Conservation (phyloP, 2,113 vertebrate genomes). For the Trematomus loennbergii region DNA sequence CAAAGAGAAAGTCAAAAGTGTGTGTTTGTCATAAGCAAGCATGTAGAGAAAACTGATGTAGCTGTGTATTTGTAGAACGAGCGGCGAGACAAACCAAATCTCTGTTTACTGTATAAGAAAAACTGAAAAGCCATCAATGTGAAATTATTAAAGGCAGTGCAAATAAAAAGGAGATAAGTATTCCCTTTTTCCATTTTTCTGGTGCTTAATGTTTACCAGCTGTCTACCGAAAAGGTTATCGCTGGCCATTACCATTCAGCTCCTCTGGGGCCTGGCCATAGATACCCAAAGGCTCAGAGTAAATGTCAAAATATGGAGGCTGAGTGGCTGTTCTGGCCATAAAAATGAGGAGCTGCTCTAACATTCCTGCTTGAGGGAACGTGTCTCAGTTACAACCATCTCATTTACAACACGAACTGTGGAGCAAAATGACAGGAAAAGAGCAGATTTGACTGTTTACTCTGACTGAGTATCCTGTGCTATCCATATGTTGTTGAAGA, state of each 20-base stretch:
- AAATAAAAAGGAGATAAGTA: slow-evolving; percentile 14
- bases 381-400: slow-evolving; percentile 6
- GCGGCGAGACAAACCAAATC: neutral
- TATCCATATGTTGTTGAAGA: neutral
- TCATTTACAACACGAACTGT: neutral
- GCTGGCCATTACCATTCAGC: slow-evolving; percentile 53
- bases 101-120: slow-evolving; percentile 24
- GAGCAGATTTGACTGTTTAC: neutral
- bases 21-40: neutral
- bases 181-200: neutral
- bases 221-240: slow-evolving; percentile 67
- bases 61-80: neutral
- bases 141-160: neutral
- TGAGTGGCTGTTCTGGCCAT: slow-evolving; percentile 24
- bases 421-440: neutral
- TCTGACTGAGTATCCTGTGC: neutral
- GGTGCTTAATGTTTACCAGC: slow-evolving; percentile 50
- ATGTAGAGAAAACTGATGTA: neutral
- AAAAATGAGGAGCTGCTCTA: slow-evolving; percentile 32
- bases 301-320: slow-evolving; percentile 73
- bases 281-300: slow-evolving; percentile 45
- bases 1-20: neutral
- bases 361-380: slow-evolving; percentile 17
- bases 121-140: neutral
- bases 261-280: slow-evolving; percentile 35